Percentiles rank a stretch among this genome's conserved stretches.
Conservation (phyloP, 1,140 invertebrate species). For the Solen grandis region DNA sequence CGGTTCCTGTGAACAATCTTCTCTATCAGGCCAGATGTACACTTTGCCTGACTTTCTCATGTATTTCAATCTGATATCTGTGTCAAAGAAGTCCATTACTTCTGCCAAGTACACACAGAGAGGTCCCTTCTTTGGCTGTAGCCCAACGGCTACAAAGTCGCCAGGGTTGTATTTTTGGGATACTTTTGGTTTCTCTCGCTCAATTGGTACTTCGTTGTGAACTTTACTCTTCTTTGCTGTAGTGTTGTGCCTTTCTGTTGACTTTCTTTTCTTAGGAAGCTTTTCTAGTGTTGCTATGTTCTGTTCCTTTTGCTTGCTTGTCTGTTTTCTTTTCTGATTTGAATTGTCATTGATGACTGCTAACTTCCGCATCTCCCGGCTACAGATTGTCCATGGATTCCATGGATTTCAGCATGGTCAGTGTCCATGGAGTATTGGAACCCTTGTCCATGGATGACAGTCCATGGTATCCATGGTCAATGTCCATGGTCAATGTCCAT, state of each 20-base stretch:
- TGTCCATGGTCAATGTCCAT: slow-evolving; percentile 13
- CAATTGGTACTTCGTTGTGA: slow-evolving; percentile 3
- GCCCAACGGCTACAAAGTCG: slow-evolving; percentile 11
- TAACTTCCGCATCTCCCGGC: slow-evolving; percentile 6
- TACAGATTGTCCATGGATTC: not conserved
- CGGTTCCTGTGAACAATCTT: slow-evolving; percentile 21
- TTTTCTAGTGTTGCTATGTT: slow-evolving; percentile 25
- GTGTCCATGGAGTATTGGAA: not conserved
- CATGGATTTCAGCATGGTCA: not conserved
- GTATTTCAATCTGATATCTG: slow-evolving; percentile 11
- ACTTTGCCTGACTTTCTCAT: slow-evolving; percentile 20
- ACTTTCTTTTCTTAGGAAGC: slow-evolving; percentile 21
- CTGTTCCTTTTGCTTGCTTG: not conserved
- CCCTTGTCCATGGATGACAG: not conserved
- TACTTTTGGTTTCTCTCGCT: not conserved
- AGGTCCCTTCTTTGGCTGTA: not conserved
- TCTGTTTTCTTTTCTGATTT: slow-evolving; percentile 6
- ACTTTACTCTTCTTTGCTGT: slow-evolving; percentile 1
- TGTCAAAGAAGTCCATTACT: slow-evolving; percentile 9
- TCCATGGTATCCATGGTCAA: not conserved
- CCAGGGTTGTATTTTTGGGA: not conserved
- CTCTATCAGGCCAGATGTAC: slow-evolving; percentile 18
- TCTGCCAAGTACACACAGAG: slow-evolving; percentile 11
- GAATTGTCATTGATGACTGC: slow-evolving; percentile 3
- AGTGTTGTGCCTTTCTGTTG: slow-evolving; percentile 22